A percentile compares a stretch with the other conserved stretches of the same genome.
phyloP scores from a whole-genome alignment of 2,113 vertebrate species.

The Halichoeres trimaculatus region DNA sequence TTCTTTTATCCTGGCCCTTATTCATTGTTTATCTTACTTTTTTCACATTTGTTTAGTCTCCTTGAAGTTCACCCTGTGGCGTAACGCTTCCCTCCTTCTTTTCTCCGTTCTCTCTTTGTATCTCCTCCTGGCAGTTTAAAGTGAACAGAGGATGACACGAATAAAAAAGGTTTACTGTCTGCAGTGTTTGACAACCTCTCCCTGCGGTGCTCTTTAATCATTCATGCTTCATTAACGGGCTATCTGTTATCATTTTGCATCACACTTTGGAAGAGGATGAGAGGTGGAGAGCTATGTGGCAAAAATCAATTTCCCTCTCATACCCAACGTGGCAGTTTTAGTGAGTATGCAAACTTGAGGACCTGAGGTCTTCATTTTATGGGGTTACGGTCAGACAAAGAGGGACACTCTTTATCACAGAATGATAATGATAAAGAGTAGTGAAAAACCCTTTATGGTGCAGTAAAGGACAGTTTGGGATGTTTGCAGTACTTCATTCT shows the following conservation, averaged over 20 bases:
- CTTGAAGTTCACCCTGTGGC: constrained; percentile 79
- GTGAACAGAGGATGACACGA: constrained; percentile 81
- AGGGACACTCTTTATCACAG: neutral
- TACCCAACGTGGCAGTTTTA: constrained; percentile 28
- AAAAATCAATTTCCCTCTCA: constrained; percentile 62
- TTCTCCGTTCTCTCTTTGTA: constrained; percentile 15
- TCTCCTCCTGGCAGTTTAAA: constrained; percentile 70
- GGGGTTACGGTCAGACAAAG: neutral
- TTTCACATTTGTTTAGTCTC: constrained; percentile 79
- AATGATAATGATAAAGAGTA: neutral
- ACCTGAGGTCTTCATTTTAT: constrained; percentile 9
- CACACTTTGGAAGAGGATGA: constrained; percentile 50
- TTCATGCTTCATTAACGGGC: constrained; percentile 76
- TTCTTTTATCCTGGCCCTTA: constrained; percentile 58
- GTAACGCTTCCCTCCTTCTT: constrained; percentile 15
- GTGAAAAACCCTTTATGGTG: neutral
- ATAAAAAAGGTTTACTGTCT: constrained; percentile 69
- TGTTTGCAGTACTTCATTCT: neutral
- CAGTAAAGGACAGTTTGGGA: neutral
- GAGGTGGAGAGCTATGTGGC: constrained; percentile 45
- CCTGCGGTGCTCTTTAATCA: constrained; percentile 78
- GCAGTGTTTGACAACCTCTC: constrained; percentile 62
- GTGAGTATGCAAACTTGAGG: constrained; percentile 30
- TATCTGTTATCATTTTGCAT: constrained; percentile 65
- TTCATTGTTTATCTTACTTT: constrained; percentile 51